Evolutionary conservation across 2,113 vertebrate genomes (phyloP), one percentile per base, ranked within the genome.

Genomic region (Falcunculus frontatus): DNA sequence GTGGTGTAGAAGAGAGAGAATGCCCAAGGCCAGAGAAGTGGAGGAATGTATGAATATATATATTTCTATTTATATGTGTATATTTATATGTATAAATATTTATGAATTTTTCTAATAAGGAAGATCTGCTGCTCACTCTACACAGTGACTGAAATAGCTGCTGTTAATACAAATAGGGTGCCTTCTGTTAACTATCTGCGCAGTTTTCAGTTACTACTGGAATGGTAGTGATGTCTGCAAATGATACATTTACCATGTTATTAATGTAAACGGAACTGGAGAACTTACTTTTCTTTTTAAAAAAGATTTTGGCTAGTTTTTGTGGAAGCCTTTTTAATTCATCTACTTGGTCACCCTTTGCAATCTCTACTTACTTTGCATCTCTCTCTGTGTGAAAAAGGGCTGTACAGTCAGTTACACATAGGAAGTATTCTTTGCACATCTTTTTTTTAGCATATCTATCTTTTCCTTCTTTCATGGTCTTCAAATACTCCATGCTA

Each of bases 41-140:
- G 41, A 80, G 32, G 41, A 84, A 37, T 46, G 14, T 37, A 29
- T 50, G 39, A n/a, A n/a, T n/a, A n/a, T n/a, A 74, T 65, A 57
- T 87, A 25, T 23, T 26, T 82, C 5, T 85, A 65, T 82, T 72
- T 78, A 47, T 44, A 47, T 26, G 15, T 29, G 7, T 57, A 11
- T 87, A 41, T 85, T 62, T 79, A 10, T 44, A 29, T 25, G 9
- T 84, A 32, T 57, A 91, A 86, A 78, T 91, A 87, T 59, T 75
- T 87, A 75, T 57, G 49, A 23, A 0, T 74, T 83, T 84, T 82
- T 50, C 72, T 67, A 93, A 74, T 95, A 22, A 6, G 57, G 72
- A 96, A 89, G 59, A 89, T 95, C 80, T 82, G 37, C 73, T 97
- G 35, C 72, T 96, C 65, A 18, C 41, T 81, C 42, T 76, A 69